Evolutionary conservation across 1,140 invertebrate genomes (phyloP), one percentile per base, ranked within the genome.

Genomic region (Lepidurus apus): DNA sequence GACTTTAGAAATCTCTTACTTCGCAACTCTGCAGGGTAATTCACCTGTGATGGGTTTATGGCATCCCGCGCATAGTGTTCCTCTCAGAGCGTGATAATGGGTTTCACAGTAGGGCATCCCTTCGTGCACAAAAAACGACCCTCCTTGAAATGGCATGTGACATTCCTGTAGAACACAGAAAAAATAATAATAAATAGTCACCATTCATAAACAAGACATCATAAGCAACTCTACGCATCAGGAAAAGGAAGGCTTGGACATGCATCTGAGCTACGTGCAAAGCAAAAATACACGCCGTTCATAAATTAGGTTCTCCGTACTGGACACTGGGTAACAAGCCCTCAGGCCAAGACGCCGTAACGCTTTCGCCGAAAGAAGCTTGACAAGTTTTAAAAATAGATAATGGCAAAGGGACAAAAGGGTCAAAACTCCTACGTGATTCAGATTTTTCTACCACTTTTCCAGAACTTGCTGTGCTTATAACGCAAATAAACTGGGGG

Each of bases 31-130:
- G n/a, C 53, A 43, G 47, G 47, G 13, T 43, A 75, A 80, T n/a
- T 79, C 79, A 90, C 89, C 94, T 80, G 94, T 95, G 83, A 98
- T 98, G 13, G 97, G 96, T 84, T 98, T 97, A 84, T 97, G 95
- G 84, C 98, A 99, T 74, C 95, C 95, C 80, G 96, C 95, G 86
- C 97, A 99, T 0, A 99, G 88, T 0, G 97, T 98, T 42, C 97
- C 98, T 43, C 95, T 88, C 85, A 97, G 96, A 78, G 95, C 93
- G 85, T 99, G 97, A 85, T 98, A 99, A 86, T 99, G 97, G 4
- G 95, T 97, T 86, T 99, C 97, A 85, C 97, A 99, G 84, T 98
- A 98, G 0, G 97, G 97, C 80, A 94, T 89, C 34, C 96, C 96
- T 84, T 98, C 96, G 84, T 98, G 95, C 85, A 97, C 95, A 83